phyloP scores from a whole-genome alignment of 2,888 invertebrate species.

The Arrhopalites spinosus region DNA sequence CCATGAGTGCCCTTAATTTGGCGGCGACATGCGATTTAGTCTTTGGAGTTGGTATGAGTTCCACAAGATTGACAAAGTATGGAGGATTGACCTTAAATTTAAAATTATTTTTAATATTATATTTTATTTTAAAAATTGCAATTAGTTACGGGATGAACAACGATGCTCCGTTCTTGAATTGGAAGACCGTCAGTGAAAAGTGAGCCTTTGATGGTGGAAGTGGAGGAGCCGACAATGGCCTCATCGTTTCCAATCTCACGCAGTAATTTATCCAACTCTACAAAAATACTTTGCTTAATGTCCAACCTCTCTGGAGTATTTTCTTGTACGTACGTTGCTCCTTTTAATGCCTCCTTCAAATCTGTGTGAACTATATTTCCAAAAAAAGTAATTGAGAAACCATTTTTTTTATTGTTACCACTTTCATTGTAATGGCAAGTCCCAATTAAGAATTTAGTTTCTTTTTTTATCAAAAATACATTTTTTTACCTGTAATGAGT shows the following conservation, averaged over 20 bases:
- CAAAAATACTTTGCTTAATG: constrained; percentile 80
- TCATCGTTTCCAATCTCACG: constrained; percentile 71
- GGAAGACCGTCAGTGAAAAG: constrained; percentile 74
- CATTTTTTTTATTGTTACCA: too few species aligned
- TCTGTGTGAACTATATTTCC: constrained; percentile 64
- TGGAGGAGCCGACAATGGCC: constrained; percentile 88
- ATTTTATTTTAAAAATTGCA: background rate
- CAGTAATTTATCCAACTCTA: constrained; percentile 72
- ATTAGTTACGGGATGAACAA: constrained; percentile 79
- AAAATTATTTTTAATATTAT: too few species aligned
- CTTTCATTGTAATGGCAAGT: too few species aligned
- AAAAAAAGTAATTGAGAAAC: too few species aligned
- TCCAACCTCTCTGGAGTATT: constrained; percentile 90
- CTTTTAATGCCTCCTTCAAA: constrained; percentile 73
- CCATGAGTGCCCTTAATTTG: constrained; percentile 77
- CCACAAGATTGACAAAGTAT: constrained; percentile 91
- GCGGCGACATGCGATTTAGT: constrained; percentile 77
- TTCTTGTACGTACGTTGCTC: constrained; percentile 85
- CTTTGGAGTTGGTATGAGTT: constrained; percentile 93
- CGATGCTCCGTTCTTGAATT: constrained; percentile 74
- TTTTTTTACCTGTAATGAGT: constrained; percentile 74
- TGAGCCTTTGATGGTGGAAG: constrained; percentile 90
- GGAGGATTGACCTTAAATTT: constrained; percentile 81
- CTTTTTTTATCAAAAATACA: too few species aligned
- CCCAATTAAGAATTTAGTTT: too few species aligned